These are phyloP conservation scores for Corythornis cristatus DNA, from an alignment of 2,113 vertebrate species.

Conservation along the genomic window DNA sequence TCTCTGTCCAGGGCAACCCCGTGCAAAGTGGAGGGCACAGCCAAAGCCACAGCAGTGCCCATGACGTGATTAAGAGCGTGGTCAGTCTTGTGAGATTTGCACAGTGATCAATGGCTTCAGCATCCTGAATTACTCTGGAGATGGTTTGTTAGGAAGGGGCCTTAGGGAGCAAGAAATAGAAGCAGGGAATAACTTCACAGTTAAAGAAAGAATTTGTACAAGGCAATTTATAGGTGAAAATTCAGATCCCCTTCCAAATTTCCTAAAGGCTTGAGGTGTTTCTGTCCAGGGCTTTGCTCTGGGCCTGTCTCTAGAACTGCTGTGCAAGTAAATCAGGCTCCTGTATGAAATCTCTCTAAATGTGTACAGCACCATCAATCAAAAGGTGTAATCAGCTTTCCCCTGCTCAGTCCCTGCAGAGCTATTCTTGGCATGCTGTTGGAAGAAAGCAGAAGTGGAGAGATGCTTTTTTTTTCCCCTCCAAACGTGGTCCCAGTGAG, in stretches of 20 bases:
- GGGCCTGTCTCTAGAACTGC: background rate
- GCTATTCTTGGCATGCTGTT: conserved; percentile 42
- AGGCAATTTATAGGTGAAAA: conserved; percentile 11
- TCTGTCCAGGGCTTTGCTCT: background rate
- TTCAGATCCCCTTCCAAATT: background rate
- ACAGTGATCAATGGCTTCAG: conserved; percentile 58
- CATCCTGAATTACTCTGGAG: conserved; percentile 73
- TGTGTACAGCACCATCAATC: conserved; percentile 40
- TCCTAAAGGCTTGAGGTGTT: background rate
- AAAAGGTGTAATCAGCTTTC: conserved; percentile 58
- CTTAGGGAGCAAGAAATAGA: conserved; percentile 68
- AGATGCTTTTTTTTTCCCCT: background rate
- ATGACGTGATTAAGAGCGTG: background rate
- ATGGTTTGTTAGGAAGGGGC: conserved; percentile 64
- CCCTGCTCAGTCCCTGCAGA: conserved; percentile 37
- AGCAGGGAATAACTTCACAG: conserved; percentile 52
- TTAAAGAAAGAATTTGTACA: background rate
- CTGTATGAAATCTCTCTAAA: conserved; percentile 41
- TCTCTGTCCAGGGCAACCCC: conserved; percentile 39
- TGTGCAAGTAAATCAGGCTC: conserved; percentile 19
- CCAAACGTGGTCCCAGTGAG: background rate
- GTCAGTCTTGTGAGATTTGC: conserved; percentile 64
- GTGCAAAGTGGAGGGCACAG: conserved; percentile 32
- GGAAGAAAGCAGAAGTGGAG: conserved; percentile 28
- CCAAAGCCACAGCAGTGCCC: background rate